These are phyloP conservation scores for Crenichthys baileyi DNA, from an alignment of 2,797 vertebrate genomes.

Conservation along the genomic window DNA sequence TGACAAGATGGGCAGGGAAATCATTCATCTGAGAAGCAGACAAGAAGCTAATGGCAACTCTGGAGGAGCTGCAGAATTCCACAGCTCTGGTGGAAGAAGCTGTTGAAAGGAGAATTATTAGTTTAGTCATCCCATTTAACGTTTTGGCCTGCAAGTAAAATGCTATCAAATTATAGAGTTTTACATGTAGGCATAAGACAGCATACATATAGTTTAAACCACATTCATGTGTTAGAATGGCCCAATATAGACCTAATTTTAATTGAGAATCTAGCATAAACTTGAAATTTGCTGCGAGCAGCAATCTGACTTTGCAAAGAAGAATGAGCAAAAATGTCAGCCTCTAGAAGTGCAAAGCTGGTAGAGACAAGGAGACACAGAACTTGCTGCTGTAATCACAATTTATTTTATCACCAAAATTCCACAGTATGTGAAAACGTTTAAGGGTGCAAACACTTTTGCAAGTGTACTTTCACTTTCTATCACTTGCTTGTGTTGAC, in stretches of 20 bases:
- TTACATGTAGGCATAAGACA: no score
- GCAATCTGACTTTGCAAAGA: not conserved
- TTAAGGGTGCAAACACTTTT: not conserved
- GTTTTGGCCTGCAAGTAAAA: not conserved
- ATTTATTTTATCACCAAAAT: constrained; percentile 27
- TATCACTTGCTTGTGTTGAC: constrained; percentile 1
- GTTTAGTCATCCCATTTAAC: not conserved
- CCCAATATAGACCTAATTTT: not conserved
- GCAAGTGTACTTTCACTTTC: constrained; percentile 42
- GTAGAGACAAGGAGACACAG: not conserved
- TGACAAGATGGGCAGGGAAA: not conserved
- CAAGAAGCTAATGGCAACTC: not conserved
- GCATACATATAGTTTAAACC: not conserved
- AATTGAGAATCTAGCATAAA: not conserved
- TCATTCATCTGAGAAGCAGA: not conserved
- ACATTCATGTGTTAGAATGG: not conserved
- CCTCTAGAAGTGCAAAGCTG: not conserved
- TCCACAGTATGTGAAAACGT: not conserved
- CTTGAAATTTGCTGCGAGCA: not conserved
- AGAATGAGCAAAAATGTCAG: not conserved
- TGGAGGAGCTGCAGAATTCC: not conserved
- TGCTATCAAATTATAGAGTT: no score
- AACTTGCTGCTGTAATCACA: not conserved
- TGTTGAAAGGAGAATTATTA: no score
- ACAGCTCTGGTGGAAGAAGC: not conserved